These are phyloP conservation scores for Lycopodina hypogea DNA, from an alignment of 37 sponge, comb jelly and placozoan species.

Conservation along the genomic window DNA sequence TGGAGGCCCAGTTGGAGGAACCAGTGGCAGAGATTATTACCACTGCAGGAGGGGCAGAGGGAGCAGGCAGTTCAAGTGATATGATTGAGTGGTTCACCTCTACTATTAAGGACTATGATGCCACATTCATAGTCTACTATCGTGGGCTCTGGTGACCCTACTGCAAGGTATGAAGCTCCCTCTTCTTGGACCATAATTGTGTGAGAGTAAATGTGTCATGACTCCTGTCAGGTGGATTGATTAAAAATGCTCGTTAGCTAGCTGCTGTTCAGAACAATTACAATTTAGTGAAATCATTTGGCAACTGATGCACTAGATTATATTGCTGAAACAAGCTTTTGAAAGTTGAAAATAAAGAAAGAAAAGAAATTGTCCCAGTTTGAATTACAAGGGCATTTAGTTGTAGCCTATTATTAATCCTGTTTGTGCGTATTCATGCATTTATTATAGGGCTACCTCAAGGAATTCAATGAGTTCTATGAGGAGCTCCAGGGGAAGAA, in stretches of 20 bases:
- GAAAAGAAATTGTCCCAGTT: no score
- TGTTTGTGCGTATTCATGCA: neutral
- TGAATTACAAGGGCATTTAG: no score
- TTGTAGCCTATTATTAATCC: neutral
- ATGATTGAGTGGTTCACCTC: slow-evolving; percentile 65
- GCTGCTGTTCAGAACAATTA: no score
- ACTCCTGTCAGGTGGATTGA: no score
- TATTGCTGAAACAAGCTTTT: no score
- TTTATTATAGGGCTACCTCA: slow-evolving; percentile 72
- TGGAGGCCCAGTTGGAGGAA: neutral
- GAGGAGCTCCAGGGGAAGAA: slow-evolving; percentile 71
- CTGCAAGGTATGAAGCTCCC: slow-evolving; percentile 88
- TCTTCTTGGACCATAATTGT: no score
- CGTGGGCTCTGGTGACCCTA: slow-evolving; percentile 90
- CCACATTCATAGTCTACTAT: slow-evolving; percentile 79
- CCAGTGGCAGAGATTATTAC: neutral
- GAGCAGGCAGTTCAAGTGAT: slow-evolving; percentile 20
- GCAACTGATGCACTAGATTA: no score
- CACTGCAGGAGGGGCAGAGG: neutral
- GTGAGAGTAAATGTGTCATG: no score
- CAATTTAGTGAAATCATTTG: no score
- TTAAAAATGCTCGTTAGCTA: no score
- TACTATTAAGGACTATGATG: slow-evolving; percentile 45
- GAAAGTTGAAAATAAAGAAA: no score
- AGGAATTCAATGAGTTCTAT: slow-evolving; percentile 71